These are phyloP conservation scores for Muscina levida DNA, from an alignment of 2,888 invertebrate species.

Conservation along the genomic window DNA sequence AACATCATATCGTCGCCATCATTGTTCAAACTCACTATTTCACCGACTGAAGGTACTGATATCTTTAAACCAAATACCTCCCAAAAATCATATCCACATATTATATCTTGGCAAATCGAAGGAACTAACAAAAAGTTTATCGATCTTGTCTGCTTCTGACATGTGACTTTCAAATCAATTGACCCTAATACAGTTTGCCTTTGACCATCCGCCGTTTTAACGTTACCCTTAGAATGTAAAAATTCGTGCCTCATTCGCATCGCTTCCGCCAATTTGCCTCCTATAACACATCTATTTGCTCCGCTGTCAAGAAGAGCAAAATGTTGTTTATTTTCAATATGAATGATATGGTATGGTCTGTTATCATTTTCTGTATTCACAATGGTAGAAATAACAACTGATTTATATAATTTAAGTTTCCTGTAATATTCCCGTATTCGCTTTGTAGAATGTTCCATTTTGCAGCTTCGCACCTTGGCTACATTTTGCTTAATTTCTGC, in stretches of 20 bases:
- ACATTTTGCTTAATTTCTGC: not conserved
- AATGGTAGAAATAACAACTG: not conserved
- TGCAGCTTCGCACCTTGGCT: not conserved
- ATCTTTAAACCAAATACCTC: constrained; percentile 9
- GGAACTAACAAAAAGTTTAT: constrained; percentile 38
- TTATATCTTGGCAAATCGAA: constrained; percentile 1
- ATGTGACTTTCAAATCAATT: not conserved
- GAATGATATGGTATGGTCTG: not conserved
- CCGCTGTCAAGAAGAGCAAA: too few species aligned
- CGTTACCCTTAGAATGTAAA: too few species aligned
- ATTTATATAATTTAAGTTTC: not conserved
- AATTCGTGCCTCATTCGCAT: too few species aligned
- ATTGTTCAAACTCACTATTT: too few species aligned
- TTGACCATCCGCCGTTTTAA: not conserved
- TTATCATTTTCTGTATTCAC: not conserved
- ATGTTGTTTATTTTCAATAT: too few species aligned
- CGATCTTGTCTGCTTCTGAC: not conserved
- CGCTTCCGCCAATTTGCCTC: too few species aligned
- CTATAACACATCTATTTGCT: too few species aligned
- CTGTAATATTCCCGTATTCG: not conserved
- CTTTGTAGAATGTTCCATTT: too few species aligned
- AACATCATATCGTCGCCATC: not conserved
- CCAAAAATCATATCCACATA: constrained; percentile 25
- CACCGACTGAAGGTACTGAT: not conserved
- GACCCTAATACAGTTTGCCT: not conserved